These are phyloP conservation scores for Fulica atra DNA, from an alignment of 2,113 vertebrate genomes.

Conservation along the genomic window DNA sequence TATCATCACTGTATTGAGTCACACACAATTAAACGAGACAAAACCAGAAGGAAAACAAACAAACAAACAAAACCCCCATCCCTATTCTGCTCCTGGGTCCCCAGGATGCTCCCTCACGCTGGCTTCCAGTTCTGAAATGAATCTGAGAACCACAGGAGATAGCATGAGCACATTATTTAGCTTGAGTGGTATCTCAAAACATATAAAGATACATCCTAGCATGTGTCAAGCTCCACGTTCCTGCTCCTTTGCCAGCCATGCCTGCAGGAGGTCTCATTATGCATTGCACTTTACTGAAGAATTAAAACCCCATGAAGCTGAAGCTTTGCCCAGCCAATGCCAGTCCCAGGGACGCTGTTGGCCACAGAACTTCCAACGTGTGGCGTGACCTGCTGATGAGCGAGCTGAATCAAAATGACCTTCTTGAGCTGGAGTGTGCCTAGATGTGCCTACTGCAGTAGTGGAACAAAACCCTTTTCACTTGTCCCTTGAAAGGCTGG, in stretches of 20 bases:
- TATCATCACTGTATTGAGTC: not conserved
- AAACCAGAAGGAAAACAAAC: not conserved
- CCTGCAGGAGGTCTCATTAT: not conserved
- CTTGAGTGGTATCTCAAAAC: not conserved
- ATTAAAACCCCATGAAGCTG: not conserved
- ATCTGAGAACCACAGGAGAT: not conserved
- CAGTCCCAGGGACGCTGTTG: not conserved
- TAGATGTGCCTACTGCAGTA: not conserved
- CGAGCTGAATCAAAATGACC: not conserved
- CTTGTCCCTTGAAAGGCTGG: not conserved
- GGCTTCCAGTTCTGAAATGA: conserved; percentile 33
- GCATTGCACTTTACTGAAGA: not conserved
- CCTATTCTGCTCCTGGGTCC: not conserved
- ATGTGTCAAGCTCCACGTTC: not conserved
- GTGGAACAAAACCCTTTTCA: not conserved
- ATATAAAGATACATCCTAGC: not conserved
- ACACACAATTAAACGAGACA: conserved; percentile 20
- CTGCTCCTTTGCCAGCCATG: not conserved
- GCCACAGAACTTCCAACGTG: not conserved
- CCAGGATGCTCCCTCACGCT: not conserved
- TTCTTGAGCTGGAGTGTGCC: not conserved
- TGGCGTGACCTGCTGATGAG: not conserved
- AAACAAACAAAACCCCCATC: not conserved
- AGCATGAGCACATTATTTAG: not conserved
- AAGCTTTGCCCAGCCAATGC: not conserved